Evolutionary conservation across 1,140 invertebrate genomes (phyloP), one percentile per base, ranked within the genome.

Genomic region (Anagrus nilaparvatae): DNA sequence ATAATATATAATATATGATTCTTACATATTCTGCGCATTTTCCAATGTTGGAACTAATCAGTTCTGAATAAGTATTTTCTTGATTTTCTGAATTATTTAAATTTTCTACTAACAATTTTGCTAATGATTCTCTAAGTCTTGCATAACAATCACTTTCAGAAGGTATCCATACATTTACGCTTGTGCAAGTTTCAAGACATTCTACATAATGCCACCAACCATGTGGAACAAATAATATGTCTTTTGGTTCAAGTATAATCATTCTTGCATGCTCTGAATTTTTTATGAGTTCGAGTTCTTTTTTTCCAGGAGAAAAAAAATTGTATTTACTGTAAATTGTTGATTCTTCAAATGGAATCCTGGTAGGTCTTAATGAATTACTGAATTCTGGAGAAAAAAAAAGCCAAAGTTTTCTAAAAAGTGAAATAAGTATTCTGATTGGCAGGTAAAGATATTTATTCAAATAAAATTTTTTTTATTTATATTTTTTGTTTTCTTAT

Each of bases 161-260:
- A 32, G 84, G 81, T 43, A 95, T 60, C 92, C 92, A 97, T 31
- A 81, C 76, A 70, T 97, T 97, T 0, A 95, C 71, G 55, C 84
- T 82, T 12, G 95, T 71, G 14, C 83, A 74, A 14, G 72, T 64
- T 44, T 79, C 76, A 30, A 85, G 54, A 53, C 85, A 84, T 63
- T 92, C 84, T 5, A 96, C 93, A 70, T 86, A 94, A 73, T 97
- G 93, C 93, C 93, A 97, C 92, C 92, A 97, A 37, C 86, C 79
- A 50, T 75, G 74, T 7, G 93, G 93, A 2, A 97, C 82, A 57
- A 87, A 78, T 8, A 97, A 63, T 5, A 91, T 81, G 69, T 97
- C 87, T 3, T 89, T 90, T 7, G 87, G 78, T 33, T 82, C 70
- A 20, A 97, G 66, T 16, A 67, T 73, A 14, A 89, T 69, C 21